phyloP scores from a whole-genome alignment of 2,113 vertebrate species.

The Empidonax alnorum region DNA sequence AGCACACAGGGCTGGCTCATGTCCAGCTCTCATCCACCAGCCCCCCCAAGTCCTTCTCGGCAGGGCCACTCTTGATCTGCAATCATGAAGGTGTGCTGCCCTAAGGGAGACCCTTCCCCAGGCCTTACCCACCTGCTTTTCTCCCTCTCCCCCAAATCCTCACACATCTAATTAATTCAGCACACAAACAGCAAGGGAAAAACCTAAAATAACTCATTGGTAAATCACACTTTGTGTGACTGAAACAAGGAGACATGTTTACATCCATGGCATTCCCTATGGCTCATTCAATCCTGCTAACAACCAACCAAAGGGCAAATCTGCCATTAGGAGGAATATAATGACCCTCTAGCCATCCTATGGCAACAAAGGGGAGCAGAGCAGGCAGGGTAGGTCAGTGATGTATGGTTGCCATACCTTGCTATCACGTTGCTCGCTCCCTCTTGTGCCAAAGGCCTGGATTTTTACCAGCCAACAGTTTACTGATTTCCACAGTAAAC shows the following conservation, averaged over 20 bases:
- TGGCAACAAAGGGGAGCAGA: not conserved
- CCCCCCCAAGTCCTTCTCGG: not conserved
- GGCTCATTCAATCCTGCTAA: not conserved
- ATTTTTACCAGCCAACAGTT: not conserved
- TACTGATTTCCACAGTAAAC: not conserved
- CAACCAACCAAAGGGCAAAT: not conserved
- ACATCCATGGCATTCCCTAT: not conserved
- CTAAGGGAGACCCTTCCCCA: not conserved
- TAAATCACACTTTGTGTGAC: not conserved
- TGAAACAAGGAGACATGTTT: not conserved
- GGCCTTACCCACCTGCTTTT: not conserved
- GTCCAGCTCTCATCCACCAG: not conserved
- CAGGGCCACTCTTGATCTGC: accelerated
- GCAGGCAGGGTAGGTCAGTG: not conserved
- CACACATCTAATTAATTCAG: not conserved
- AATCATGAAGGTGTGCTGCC: not conserved
- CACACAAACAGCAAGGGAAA: not conserved
- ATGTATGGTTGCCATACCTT: not conserved
- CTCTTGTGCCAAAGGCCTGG: not conserved
- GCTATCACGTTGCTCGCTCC: not conserved
- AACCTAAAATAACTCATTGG: not conserved
- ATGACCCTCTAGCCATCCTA: not conserved
- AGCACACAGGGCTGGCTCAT: not conserved
- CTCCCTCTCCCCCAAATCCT: not conserved
- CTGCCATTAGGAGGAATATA: not conserved